Conservation (phyloP, 1,140 invertebrate species). For the Parasteatoda tepidariorum region DNA sequence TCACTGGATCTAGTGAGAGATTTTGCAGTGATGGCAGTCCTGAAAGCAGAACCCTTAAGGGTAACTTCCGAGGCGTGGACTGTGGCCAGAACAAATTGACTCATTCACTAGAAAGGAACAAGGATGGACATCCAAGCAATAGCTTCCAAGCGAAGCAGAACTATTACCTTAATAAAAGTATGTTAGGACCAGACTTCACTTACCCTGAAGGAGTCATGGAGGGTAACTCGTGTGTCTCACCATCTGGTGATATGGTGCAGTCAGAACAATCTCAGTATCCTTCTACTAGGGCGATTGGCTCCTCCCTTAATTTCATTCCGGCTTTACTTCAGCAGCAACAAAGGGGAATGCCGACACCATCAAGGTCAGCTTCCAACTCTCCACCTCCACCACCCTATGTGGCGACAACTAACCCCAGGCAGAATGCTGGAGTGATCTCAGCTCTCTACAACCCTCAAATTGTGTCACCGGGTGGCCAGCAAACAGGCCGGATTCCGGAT, state of each 20-base stretch:
- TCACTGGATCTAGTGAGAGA: slow-evolving; percentile 51
- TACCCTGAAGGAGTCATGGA: slow-evolving; percentile 35
- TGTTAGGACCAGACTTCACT: slow-evolving; percentile 61
- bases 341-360: neutral
- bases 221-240: slow-evolving; percentile 14
- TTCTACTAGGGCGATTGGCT: slow-evolving; percentile 12
- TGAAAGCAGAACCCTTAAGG: slow-evolving; percentile 18
- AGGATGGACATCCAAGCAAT: slow-evolving; percentile 61
- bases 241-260: slow-evolving; percentile 41
- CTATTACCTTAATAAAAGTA: slow-evolving; percentile 60
- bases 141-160: slow-evolving; percentile 62
- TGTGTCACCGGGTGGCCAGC: slow-evolving; percentile 31
- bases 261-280: slow-evolving; percentile 8
- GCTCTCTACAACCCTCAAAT: slow-evolving; percentile 55
- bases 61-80: slow-evolving; percentile 29
- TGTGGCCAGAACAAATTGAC: slow-evolving; percentile 40
- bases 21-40: slow-evolving; percentile 44
- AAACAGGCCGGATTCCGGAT: slow-evolving; percentile 32
- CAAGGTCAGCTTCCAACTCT: slow-evolving; percentile 29
- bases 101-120: slow-evolving; percentile 61
- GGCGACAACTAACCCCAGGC: slow-evolving; percentile 18
- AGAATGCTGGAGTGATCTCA: slow-evolving; percentile 24
- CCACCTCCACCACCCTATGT: slow-evolving; percentile 47
- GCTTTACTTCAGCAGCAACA: slow-evolving; percentile 33
- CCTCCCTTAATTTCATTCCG: slow-evolving; percentile 50